A percentile compares a stretch with the other conserved stretches of the same genome.
These are phyloP conservation scores for Octodon degus DNA, from an alignment of 2,113 vertebrate genomes.

Conservation along the genomic window DNA sequence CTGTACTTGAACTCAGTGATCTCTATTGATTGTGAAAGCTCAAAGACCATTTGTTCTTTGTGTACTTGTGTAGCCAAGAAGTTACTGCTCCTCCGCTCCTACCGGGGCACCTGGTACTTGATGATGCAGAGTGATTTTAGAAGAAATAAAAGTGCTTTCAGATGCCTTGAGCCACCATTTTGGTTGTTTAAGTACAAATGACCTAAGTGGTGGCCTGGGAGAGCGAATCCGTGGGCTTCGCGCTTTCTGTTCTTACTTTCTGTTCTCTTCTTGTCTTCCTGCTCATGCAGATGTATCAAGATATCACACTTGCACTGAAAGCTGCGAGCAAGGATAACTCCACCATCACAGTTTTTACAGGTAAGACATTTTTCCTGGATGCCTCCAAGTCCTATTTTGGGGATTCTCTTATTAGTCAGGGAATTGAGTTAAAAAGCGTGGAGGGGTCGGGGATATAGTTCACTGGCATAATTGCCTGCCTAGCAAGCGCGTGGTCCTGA, in stretches of 20 bases:
- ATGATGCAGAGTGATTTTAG: not conserved
- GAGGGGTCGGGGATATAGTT: not conserved
- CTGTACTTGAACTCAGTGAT: not conserved
- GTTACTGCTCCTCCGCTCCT: too few species aligned
- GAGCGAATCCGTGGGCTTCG: not conserved
- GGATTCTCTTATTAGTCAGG: not conserved
- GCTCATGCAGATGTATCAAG: conserved; percentile 92
- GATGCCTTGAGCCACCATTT: not conserved
- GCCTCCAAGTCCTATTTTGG: conserved; percentile 52
- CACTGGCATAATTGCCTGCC: too few species aligned
- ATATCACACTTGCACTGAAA: conserved; percentile 91
- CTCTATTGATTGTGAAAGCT: not conserved
- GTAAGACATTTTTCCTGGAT: conserved; percentile 81
- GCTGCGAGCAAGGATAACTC: conserved; percentile 92
- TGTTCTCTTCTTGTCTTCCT: not conserved
- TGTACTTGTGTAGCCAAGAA: not conserved
- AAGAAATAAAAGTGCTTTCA: not conserved
- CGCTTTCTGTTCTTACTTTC: not conserved
- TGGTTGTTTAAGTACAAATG: not conserved
- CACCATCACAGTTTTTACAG: conserved; percentile 92
- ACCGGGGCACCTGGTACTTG: not conserved
- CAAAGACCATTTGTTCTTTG: not conserved
- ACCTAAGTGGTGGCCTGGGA: not conserved
- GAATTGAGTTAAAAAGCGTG: not conserved
- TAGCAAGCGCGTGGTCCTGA: too few species aligned